Evolutionary conservation across 2,113 vertebrate species (phyloP), one percentile per base, ranked within the genome.

Genomic region (Sceloporus undulatus): DNA sequence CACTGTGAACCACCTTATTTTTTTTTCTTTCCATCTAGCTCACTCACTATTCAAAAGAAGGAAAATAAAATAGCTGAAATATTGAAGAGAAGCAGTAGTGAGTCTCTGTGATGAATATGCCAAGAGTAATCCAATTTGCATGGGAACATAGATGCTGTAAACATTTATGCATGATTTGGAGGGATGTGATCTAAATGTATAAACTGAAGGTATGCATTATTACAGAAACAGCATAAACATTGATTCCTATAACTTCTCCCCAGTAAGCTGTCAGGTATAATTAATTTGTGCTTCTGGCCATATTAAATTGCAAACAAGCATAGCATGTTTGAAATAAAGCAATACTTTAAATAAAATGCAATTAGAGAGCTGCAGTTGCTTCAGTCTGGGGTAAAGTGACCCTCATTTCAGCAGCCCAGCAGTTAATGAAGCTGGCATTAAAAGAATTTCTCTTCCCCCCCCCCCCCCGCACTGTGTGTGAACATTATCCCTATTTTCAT

Each of bases 291-390:
- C 92, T 94, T 85, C 87, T 83, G 93, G 95, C 75, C 77, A 93
- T 91, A 92, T 94, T 94, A 93, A 94, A 95, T 89, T 84, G 87
- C 90, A 94, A 96, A 95, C 86, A 94, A 95, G 92, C 92, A 89
- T 94, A 95, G 92, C 92, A 90, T 91, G 93, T 90, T 95, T 93
- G 87, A 94, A 96, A 95, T 92, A 95, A 95, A 93, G 90, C 93
- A 95, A 92, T 93, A 93, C 95, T 93, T 95, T 73, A 80, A 94
- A 90, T 87, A 94, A 94, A 95, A 94, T 84, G 91, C 92, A 95
- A 92, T 95, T 96, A 94, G 73, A 40, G 48, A 94, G 87, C 91
- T 93, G 52, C 75, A 92, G 86, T 92, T 89, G 84, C 95, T 95
- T 93, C 90, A 89, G 23, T 85, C 88, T 59, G 91, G 59, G 92